phyloP scores from a whole-genome alignment of 2,113 vertebrate genomes.

The Neomonachus schauinslandi region DNA sequence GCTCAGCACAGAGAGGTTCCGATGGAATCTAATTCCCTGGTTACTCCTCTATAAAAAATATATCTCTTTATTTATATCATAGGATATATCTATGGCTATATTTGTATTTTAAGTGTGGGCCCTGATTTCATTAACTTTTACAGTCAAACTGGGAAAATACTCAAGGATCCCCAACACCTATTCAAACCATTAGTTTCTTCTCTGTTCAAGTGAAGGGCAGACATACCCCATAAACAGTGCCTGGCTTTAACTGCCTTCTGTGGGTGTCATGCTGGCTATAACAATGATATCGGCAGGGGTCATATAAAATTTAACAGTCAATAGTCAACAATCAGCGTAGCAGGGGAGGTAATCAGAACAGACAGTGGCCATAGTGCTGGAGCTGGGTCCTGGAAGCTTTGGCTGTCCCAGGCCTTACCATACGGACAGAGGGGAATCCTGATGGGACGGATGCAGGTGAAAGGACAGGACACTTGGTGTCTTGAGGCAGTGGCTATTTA shows the following conservation, averaged over 20 bases:
- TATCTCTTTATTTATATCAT: not conserved
- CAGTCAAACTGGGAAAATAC: slow-evolving; percentile 1
- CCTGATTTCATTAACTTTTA: slow-evolving; percentile 52
- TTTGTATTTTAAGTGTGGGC: not conserved
- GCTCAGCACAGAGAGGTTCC: slow-evolving; percentile 15
- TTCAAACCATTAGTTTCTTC: not conserved
- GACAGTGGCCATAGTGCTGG: no score
- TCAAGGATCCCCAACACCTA: not conserved
- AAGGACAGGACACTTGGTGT: not conserved
- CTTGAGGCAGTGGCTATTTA: not conserved
- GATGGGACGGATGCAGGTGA: not conserved
- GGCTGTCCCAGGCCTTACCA: not conserved
- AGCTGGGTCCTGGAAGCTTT: not conserved
- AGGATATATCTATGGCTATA: not conserved
- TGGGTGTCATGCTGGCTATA: not conserved
- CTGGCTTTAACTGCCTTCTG: not conserved
- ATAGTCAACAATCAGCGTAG: not conserved
- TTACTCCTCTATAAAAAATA: not conserved
- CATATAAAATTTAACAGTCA: not conserved
- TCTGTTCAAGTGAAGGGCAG: not conserved
- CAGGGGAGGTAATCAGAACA: not conserved
- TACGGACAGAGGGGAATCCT: not conserved
- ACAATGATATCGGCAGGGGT: not conserved
- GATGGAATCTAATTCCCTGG: slow-evolving; percentile 46
- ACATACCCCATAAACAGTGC: not conserved